A percentile compares a stretch with the other conserved stretches of the same genome.
Evolutionary conservation across 2,113 vertebrate genomes (phyloP).

Genomic region (Penelope pileata): DNA sequence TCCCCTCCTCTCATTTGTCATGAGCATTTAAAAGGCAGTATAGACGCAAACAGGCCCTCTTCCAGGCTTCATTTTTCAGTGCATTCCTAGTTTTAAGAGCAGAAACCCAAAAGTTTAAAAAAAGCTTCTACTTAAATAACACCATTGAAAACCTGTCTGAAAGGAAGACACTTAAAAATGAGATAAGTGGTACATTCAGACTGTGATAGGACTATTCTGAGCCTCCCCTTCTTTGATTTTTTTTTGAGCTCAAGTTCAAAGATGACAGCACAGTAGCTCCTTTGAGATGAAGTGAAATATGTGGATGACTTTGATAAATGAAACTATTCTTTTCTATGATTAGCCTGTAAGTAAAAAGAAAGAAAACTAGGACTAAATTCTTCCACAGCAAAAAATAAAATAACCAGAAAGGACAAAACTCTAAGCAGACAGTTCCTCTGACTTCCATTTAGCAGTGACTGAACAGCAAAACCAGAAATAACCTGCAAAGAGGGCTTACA

Average conservation of each 20-base stretch:
- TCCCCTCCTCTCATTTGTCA: background rate
- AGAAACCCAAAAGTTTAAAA: background rate
- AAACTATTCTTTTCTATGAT: conserved; percentile 8
- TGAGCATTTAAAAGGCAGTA: background rate
- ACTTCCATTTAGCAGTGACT: background rate
- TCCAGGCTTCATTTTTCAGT: background rate
- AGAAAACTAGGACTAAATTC: background rate
- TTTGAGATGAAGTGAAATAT: background rate
- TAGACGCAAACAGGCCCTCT: background rate
- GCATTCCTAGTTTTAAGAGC: background rate
- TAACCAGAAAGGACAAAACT: background rate
- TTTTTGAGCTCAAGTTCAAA: conserved; percentile 27
- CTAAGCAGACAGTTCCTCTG: background rate
- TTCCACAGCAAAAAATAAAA: background rate
- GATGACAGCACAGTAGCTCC: background rate
- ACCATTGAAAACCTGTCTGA: background rate
- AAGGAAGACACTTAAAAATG: conserved; percentile 7
- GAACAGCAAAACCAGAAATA: background rate
- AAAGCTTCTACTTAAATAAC: background rate
- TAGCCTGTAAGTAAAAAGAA: background rate
- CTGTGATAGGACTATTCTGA: conserved; percentile 26
- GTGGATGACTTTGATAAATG: conserved; percentile 30
- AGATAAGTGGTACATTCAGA: background rate
- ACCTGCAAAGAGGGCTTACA: background rate
- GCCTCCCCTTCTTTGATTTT: background rate